These are phyloP conservation scores for Actinernus sp. DNA, from an alignment of 92 coral and sea anemone genomes.

Conservation along the genomic window DNA sequence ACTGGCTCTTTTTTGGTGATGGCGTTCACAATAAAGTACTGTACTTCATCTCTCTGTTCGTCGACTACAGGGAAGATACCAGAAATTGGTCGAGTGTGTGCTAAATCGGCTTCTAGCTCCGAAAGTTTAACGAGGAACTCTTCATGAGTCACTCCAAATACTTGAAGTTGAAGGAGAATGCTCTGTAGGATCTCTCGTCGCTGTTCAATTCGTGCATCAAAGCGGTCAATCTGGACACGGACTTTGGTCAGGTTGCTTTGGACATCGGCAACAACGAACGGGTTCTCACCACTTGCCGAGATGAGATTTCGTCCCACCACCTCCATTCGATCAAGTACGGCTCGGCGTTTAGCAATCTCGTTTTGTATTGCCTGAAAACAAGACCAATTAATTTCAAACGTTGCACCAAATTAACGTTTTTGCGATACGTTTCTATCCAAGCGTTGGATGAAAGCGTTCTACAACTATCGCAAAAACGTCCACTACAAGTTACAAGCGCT, in stretches of 20 bases:
- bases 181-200: slow-evolving; percentile 79
- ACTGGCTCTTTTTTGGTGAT: slow-evolving; percentile 86
- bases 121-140: slow-evolving; percentile 54
- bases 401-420: too few relatives aligned
- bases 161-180: slow-evolving; percentile 77
- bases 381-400: too few relatives aligned
- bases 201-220: slow-evolving; percentile 77
- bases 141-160: slow-evolving; percentile 62
- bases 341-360: slow-evolving; percentile 74
- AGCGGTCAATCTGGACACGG: slow-evolving; percentile 76
- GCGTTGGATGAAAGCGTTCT: too few relatives aligned
- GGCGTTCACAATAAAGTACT: slow-evolving; percentile 50
- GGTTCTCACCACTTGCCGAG: slow-evolving; percentile 69
- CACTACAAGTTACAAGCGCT: too few relatives aligned
- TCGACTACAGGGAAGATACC: slow-evolving; percentile 71
- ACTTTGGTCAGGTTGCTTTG: slow-evolving; percentile 83
- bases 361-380: slow-evolving; percentile 72
- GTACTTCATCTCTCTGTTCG: slow-evolving; percentile 74
- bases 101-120: slow-evolving; percentile 70
- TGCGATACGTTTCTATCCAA: too few relatives aligned
- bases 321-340: slow-evolving; percentile 70
- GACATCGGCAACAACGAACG: slow-evolving; percentile 86
- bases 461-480: too few relatives aligned
- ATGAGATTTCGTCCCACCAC: slow-evolving; percentile 77
- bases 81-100: slow-evolving; percentile 75